Base-by-base conservation (phyloP, 1,140 invertebrate genomes). In the Macrotrachela quadricornifera region DNA sequence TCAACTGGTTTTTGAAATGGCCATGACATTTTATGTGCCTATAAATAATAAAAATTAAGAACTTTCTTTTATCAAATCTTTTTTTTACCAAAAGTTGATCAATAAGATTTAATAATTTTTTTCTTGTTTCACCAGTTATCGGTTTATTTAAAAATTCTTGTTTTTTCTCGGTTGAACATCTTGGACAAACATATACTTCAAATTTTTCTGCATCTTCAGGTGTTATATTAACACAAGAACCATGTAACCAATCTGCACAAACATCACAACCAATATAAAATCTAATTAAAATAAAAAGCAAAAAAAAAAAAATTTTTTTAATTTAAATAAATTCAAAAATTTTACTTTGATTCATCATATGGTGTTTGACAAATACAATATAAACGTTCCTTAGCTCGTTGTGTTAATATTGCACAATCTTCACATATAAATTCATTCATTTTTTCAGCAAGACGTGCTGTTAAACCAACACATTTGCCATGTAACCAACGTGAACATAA, bases 161-260 rank as follows among this genome's bases (percentile, higher is more conserved):
- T 30, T 30, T 30, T 56, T 79, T 83, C 67, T 85, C 83, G 52
- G 79, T 76, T 63, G 88, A 82, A 71, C 91, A 97, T 64, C 82
- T 84, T 0, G 88, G 87, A 74, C 91, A 97, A 56, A 90, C 78
- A 63, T 95, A 97, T 60, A 87, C 85, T 61, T 91, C 86, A 57
- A 95, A 88, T 61, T 81, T 81, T 63, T 90, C 85, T 9, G 85
- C 87, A 67, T 94, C 87, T 6, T 80, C 82, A 64, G 90, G 85
- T 37, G 92, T 71, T 61, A 95, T 87, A 12, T 88, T 90, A 10
- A 97, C 88, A 69, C 92, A 97, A 49, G 83, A 75, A 6, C 90
- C 90, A 68, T 97, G 92, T 71, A 95, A 96, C 92, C 92, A 97
- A 69, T 94, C 87, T 68, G 95, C 85, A 71, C 92, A 97, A 49